Conservation (phyloP, 2,888 invertebrate species). For the Coenonympha glycerion region DNA sequence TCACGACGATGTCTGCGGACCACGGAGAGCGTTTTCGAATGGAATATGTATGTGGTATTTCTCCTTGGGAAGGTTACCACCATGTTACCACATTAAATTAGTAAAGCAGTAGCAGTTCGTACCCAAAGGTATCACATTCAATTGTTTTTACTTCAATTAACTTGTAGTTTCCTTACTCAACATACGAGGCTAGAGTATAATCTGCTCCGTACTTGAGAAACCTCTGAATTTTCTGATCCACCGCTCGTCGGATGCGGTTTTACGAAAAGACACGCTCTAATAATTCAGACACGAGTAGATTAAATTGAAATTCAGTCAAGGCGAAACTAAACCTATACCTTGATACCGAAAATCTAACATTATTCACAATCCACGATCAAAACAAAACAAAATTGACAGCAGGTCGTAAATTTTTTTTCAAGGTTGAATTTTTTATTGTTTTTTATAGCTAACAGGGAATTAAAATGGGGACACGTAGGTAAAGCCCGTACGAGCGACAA, state of each 20-base stretch:
- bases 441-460: no score
- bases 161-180: no score
- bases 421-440: no score
- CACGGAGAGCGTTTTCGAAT: constrained; percentile 17
- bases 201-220: not conserved
- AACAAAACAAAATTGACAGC: not conserved
- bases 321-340: constrained; percentile 12
- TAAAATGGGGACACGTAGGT: no score
- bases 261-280: constrained; percentile 25
- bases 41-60: constrained; percentile 24
- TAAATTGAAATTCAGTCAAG: constrained; percentile 24
- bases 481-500: no score
- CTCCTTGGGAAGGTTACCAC: constrained; percentile 23
- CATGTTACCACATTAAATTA: no score
- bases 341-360: constrained; percentile 18
- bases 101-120: no score
- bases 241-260: constrained; percentile 20
- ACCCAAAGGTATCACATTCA: no score
- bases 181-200: no score
- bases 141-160: no score
- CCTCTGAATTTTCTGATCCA: constrained; percentile 12
- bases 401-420: no score
- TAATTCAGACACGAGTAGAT: constrained; percentile 19
- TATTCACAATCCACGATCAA: constrained; percentile 2
- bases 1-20: constrained; percentile 33